phyloP scores from a whole-genome alignment of 1,140 invertebrate species.

The Parapsyche elsis region DNA sequence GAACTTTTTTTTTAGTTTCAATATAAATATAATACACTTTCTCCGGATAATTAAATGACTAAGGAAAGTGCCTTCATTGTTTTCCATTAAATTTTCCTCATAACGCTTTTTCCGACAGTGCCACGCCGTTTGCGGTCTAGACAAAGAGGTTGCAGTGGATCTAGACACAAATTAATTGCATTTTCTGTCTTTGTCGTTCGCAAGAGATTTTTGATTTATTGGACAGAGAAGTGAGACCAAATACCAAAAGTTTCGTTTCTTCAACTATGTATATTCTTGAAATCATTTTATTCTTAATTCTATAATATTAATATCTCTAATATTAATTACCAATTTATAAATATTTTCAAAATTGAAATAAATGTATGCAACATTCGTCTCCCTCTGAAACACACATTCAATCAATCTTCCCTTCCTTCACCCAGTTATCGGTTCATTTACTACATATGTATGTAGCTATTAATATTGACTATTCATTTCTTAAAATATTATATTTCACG shows the following conservation, averaged over 20 bases:
- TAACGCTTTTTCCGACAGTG: conserved; percentile 49
- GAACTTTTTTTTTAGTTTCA: not conserved
- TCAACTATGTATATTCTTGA: too few relatives aligned
- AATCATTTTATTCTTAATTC: too few relatives aligned
- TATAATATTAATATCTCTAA: too few relatives aligned
- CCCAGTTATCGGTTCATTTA: too few relatives aligned
- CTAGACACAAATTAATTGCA: conserved; percentile 55
- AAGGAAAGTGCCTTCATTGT: conserved; percentile 46
- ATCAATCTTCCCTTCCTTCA: too few relatives aligned
- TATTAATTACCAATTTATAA: too few relatives aligned
- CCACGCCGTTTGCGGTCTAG: conserved; percentile 50
- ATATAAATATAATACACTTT: not conserved
- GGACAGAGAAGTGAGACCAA: conserved; percentile 43
- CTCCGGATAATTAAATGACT: conserved; percentile 23
- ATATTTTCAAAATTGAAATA: too few relatives aligned
- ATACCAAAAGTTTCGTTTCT: not conserved
- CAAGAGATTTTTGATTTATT: conserved; percentile 53
- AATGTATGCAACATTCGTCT: too few relatives aligned
- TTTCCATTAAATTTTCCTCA: conserved; percentile 48
- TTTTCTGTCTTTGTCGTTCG: conserved; percentile 44
- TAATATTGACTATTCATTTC: too few relatives aligned
- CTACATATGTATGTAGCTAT: too few relatives aligned
- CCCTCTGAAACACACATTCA: too few relatives aligned
- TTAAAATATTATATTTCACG: too few relatives aligned
- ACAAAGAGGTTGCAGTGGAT: conserved; percentile 50